Percentiles rank a stretch among this genome's conserved stretches.
Conservation (phyloP, 2,797 vertebrate genomes). For the Miichthys miiuy region DNA sequence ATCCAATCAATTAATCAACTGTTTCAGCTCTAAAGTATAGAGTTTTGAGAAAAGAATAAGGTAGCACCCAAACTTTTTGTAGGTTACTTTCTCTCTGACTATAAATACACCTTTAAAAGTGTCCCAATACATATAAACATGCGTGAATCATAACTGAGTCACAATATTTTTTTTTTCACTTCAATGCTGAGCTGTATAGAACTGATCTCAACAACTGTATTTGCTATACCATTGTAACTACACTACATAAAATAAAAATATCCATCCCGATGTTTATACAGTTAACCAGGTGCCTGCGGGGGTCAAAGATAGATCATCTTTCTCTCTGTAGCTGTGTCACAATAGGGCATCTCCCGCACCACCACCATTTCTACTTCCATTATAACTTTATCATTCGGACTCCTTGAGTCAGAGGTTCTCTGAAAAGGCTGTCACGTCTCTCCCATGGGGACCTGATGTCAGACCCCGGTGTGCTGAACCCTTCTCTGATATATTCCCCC, state of each 20-base stretch:
- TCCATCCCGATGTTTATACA: constrained; percentile 57
- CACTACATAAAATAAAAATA: constrained; percentile 54
- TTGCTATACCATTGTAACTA: constrained; percentile 27
- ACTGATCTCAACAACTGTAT: neutral
- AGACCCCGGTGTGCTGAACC: constrained; percentile 83
- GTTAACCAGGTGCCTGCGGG: constrained; percentile 62
- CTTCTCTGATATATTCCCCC: constrained; percentile 86
- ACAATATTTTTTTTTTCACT: neutral
- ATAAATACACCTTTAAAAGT: neutral
- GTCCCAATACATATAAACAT: neutral
- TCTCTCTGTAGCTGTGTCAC: constrained; percentile 60
- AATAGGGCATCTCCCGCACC: constrained; percentile 63
- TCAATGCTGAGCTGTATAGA: constrained; percentile 2
- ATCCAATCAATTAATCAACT: neutral
- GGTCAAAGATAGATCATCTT: constrained; percentile 72
- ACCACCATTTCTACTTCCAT: constrained; percentile 77
- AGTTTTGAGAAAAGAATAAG: neutral
- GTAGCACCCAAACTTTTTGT: neutral
- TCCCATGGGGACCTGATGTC: constrained; percentile 77
- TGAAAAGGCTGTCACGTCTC: constrained; percentile 78
- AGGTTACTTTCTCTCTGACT: neutral
- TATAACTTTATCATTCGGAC: constrained; percentile 81
- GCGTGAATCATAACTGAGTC: neutral
- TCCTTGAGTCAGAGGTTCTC: constrained; percentile 83
- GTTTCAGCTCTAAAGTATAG: neutral